These are phyloP conservation scores for Ctena decussata DNA, from an alignment of 2,888 invertebrate species.

Conservation along the genomic window DNA sequence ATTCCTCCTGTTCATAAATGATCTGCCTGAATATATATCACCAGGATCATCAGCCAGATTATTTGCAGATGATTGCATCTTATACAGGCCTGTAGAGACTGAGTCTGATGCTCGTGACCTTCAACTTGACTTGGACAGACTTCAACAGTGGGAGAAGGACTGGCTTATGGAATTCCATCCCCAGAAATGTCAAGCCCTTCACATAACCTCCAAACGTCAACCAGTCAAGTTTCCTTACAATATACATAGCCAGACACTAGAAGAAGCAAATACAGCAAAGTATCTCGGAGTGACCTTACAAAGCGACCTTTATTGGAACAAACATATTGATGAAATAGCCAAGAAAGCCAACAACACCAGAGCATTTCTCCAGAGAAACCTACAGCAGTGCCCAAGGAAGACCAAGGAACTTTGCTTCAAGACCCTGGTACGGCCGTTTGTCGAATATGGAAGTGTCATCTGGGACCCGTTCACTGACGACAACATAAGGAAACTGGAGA, in stretches of 20 bases:
- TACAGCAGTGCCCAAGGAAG: slow-evolving; percentile 17
- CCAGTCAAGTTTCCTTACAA: not conserved
- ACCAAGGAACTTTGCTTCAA: slow-evolving; percentile 36
- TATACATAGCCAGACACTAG: not conserved
- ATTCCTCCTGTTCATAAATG: slow-evolving; percentile 8
- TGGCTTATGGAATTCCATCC: slow-evolving; percentile 57
- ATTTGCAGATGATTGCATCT: slow-evolving; percentile 40
- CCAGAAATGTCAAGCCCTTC: slow-evolving; percentile 45
- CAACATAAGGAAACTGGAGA: slow-evolving; percentile 28
- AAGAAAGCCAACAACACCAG: slow-evolving; percentile 16
- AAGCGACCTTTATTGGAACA: slow-evolving; percentile 10
- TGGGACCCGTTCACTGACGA: slow-evolving; percentile 19
- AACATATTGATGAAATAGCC: slow-evolving; percentile 9
- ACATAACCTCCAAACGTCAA: slow-evolving; percentile 9
- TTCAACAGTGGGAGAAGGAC: slow-evolving; percentile 34
- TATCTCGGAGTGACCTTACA: slow-evolving; percentile 2
- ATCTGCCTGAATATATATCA: slow-evolving; percentile 9
- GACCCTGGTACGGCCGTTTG: slow-evolving; percentile 19
- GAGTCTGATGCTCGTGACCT: not conserved
- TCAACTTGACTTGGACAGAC: slow-evolving; percentile 41
- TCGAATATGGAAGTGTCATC: slow-evolving; percentile 20
- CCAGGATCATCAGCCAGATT: slow-evolving; percentile 20
- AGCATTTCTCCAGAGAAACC: slow-evolving; percentile 18
- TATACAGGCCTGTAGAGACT: slow-evolving; percentile 1
- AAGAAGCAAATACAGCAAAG: not conserved